Conservation (phyloP, 1,140 invertebrate species). For the Drosophila ercepeae region DNA sequence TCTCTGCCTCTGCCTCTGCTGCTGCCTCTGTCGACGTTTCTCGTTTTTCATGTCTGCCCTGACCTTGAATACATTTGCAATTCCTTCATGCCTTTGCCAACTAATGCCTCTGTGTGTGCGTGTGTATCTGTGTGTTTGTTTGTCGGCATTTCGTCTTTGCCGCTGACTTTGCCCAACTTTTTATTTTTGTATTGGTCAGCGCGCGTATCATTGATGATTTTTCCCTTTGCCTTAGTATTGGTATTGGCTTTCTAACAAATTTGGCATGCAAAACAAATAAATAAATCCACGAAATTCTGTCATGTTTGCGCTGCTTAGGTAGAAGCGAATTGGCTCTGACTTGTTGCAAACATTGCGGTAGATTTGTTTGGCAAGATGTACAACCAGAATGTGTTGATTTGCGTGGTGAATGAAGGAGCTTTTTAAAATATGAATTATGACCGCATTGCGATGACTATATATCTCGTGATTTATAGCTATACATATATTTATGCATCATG, state of each 20-base stretch:
- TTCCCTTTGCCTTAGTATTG: no score
- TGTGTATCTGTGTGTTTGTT: slow-evolving; percentile 40
- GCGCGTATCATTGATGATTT: slow-evolving; percentile 19
- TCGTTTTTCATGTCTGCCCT: slow-evolving; percentile 67
- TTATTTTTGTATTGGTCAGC: slow-evolving; percentile 32
- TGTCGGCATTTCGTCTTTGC: slow-evolving; percentile 45
- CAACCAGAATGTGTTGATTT: slow-evolving; percentile 24
- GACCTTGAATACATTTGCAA: slow-evolving; percentile 80
- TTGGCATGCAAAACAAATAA: slow-evolving; percentile 30
- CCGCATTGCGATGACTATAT: slow-evolving; percentile 2
- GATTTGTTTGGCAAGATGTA: slow-evolving; percentile 38
- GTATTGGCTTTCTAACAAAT: slow-evolving; percentile 32
- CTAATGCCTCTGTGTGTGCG: slow-evolving; percentile 25
- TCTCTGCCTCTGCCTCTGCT: slow-evolving; percentile 15
- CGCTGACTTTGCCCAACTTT: slow-evolving; percentile 25
- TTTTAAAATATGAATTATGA: slow-evolving; percentile 44
- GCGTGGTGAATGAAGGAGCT: slow-evolving; percentile 21
- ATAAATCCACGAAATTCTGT: slow-evolving; percentile 24
- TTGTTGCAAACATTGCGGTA: slow-evolving; percentile 47
- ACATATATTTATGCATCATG: not conserved
- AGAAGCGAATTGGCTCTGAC: slow-evolving; percentile 62
- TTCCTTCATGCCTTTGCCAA: slow-evolving; percentile 63
- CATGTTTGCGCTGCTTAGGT: slow-evolving; percentile 60
- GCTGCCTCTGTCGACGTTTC: slow-evolving; percentile 48
- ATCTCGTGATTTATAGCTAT: slow-evolving; percentile 19